Percentiles rank a stretch among this genome's conserved stretches.
phyloP scores from a whole-genome alignment of 2,888 invertebrate genomes.

The Calameuta pallipes region DNA sequence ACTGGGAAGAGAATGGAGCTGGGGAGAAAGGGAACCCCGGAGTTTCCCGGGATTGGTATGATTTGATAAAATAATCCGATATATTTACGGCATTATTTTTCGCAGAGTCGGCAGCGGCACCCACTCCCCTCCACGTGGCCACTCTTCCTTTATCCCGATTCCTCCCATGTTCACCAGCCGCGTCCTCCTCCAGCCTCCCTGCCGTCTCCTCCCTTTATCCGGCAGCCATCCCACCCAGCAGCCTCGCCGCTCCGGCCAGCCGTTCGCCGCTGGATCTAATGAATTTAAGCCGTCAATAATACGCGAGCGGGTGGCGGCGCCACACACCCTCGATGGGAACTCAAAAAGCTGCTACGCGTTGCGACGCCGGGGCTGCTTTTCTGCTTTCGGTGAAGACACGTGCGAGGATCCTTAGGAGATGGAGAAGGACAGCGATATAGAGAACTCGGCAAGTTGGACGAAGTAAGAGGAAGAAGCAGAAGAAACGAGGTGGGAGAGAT shows the following conservation, averaged over 20 bases:
- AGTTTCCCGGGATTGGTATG: slow-evolving; percentile 22
- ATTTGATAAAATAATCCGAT: slow-evolving; percentile 30
- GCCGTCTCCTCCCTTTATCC: background rate
- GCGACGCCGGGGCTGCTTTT: slow-evolving; percentile 24
- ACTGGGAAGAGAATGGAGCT: slow-evolving; percentile 4
- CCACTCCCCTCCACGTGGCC: no score
- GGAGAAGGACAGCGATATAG: no score
- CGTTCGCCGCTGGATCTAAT: slow-evolving; percentile 37
- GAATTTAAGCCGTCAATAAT: slow-evolving; percentile 48
- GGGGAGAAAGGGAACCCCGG: slow-evolving; percentile 11
- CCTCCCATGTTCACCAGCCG: no score
- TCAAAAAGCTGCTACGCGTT: slow-evolving; percentile 30
- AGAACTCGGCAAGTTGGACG: no score
- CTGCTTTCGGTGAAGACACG: slow-evolving; percentile 18
- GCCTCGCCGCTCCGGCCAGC: background rate
- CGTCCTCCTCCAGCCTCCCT: no score
- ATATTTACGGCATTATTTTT: slow-evolving; percentile 30
- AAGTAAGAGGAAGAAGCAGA: no score
- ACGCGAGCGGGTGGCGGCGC: slow-evolving; percentile 27
- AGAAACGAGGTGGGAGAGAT: no score
- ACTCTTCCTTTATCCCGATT: no score
- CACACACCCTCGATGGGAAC: slow-evolving; percentile 29
- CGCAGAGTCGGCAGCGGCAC: slow-evolving; percentile 21
- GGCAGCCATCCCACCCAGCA: background rate
- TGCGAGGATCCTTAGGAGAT: background rate